These are phyloP conservation scores for Rhabdornis inornatus DNA, from an alignment of 2,113 vertebrate species.

Conservation along the genomic window DNA sequence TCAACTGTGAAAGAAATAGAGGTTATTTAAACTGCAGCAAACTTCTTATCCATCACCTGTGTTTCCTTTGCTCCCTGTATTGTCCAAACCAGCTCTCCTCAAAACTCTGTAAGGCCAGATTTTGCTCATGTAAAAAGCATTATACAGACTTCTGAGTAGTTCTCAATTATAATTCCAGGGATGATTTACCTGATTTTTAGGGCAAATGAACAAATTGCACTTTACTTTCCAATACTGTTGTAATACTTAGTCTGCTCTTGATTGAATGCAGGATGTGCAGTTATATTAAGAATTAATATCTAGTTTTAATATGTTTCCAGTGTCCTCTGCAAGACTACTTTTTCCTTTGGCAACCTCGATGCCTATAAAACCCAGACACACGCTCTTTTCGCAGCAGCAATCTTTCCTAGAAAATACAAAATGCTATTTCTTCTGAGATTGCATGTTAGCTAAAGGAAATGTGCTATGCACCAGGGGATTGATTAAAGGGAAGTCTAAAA, in stretches of 20 bases:
- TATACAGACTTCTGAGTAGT: background rate
- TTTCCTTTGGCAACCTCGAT: constrained; percentile 10
- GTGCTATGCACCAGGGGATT: background rate
- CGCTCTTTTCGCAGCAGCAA: background rate
- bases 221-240: background rate
- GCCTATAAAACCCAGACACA: background rate
- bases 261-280: background rate
- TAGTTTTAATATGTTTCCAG: constrained; percentile 30
- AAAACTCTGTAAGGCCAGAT: background rate
- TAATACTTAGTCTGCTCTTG: background rate
- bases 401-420: background rate
- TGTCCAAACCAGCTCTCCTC: background rate
- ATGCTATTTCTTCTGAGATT: background rate
- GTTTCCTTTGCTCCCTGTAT: background rate
- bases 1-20: background rate
- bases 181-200: background rate
- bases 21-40: background rate
- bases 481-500: background rate
- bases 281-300: constrained; percentile 36
- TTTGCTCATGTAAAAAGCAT: background rate
- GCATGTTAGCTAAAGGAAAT: constrained; percentile 7
- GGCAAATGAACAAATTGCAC: background rate
- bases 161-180: background rate
- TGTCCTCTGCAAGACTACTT: background rate
- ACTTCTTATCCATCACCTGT: background rate